Conservation (phyloP, 1,140 invertebrate genomes). For the Ruditapes philippinarum region DNA sequence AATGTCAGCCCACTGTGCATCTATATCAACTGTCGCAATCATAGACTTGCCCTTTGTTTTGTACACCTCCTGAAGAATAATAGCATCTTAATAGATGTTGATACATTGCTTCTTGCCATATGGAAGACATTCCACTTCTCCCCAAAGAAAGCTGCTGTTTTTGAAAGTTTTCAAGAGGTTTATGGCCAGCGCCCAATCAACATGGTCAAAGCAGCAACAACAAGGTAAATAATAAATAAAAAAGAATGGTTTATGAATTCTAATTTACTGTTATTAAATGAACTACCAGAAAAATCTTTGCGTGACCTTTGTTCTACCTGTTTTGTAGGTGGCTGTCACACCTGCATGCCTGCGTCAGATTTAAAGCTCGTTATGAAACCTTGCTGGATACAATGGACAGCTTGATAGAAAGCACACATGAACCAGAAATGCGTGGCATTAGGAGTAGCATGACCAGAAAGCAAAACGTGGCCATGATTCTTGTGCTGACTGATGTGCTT, state of each 20-base stretch:
- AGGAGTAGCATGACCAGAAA: not conserved
- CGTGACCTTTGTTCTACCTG: too few relatives aligned
- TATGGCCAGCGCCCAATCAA: constrained; percentile 52
- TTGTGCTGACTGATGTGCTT: constrained; percentile 21
- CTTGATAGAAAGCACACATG: too few relatives aligned
- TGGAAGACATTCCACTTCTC: constrained; percentile 69
- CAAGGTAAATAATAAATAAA: too few relatives aligned
- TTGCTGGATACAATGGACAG: too few relatives aligned
- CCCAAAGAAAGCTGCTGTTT: constrained; percentile 43
- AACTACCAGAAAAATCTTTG: too few relatives aligned
- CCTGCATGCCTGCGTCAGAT: too few relatives aligned
- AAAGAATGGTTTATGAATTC: too few relatives aligned
- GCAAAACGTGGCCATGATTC: not conserved
- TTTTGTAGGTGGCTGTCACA: too few relatives aligned
- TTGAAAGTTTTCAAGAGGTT: constrained; percentile 38
- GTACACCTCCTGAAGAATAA: constrained; percentile 58
- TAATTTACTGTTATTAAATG: too few relatives aligned
- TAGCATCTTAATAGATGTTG: constrained; percentile 30
- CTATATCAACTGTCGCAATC: constrained; percentile 65
- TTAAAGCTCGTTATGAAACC: too few relatives aligned
- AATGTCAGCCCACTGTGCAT: constrained; percentile 40
- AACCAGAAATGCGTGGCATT: constrained; percentile 9
- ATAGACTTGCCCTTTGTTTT: constrained; percentile 64
- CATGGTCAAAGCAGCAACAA: constrained; percentile 50
- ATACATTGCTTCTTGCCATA: constrained; percentile 40